phyloP scores from a whole-genome alignment of 2,888 invertebrate species.

The Ptychoptera albimana region DNA sequence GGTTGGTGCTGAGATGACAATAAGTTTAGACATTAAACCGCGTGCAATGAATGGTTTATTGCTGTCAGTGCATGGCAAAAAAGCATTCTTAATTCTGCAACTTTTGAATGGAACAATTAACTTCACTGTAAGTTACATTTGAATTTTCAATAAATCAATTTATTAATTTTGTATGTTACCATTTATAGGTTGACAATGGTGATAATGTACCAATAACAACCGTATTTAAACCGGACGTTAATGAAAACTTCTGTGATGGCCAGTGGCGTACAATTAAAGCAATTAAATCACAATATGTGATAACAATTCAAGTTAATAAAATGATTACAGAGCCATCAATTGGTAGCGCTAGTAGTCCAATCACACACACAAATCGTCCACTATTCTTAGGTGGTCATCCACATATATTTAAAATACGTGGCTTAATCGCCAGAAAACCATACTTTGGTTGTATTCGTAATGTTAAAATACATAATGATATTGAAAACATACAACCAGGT shows the following conservation, averaged over 20 bases:
- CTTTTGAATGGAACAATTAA: conserved; percentile 72
- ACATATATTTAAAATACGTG: conserved; percentile 35
- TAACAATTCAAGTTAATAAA: conserved; percentile 75
- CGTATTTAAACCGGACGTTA: conserved; percentile 46
- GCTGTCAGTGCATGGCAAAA: conserved; percentile 67
- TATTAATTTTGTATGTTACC: no score
- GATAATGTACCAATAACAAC: conserved; percentile 63
- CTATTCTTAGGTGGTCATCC: conserved; percentile 86
- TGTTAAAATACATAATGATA: conserved; percentile 42
- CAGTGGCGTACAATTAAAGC: conserved; percentile 80
- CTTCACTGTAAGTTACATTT: conserved; percentile 38
- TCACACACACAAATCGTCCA: conserved; percentile 68
- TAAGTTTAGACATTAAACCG: conserved; percentile 76
- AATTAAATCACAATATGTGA: conserved; percentile 79
- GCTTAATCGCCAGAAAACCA: conserved; percentile 50
- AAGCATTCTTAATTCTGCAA: conserved; percentile 75
- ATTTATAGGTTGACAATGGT: conserved; percentile 44
- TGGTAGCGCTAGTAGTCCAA: conserved; percentile 42
- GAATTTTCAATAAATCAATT: no score
- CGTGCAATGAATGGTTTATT: conserved; percentile 71
- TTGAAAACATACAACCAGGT: conserved; percentile 33
- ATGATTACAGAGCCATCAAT: conserved; percentile 56
- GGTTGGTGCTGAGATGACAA: conserved; percentile 62
- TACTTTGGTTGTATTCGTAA: conserved; percentile 71
- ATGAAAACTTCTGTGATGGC: conserved; percentile 77